phyloP scores from a whole-genome alignment of 1,140 invertebrate species.

The Rhagoletis zephyria region DNA sequence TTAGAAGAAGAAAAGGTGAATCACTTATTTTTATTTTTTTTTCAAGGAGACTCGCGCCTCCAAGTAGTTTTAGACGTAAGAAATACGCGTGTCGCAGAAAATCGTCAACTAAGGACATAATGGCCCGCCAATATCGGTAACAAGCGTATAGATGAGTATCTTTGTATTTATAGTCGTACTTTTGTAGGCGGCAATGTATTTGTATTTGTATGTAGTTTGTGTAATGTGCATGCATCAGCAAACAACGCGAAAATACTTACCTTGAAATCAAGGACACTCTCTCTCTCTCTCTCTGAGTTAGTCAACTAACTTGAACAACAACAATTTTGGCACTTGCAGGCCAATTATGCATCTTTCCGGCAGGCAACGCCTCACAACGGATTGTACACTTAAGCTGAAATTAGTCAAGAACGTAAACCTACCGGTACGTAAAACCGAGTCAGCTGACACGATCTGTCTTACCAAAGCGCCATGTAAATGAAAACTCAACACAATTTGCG shows the following conservation, averaged over 20 bases:
- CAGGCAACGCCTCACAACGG: background rate
- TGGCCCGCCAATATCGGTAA: background rate
- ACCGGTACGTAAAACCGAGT: no score
- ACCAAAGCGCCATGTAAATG: no score
- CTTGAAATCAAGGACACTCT: background rate
- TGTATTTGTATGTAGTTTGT: background rate
- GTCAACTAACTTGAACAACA: background rate
- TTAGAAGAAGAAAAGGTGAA: background rate
- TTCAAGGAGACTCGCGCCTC: slow-evolving; percentile 3
- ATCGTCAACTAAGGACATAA: slow-evolving; percentile 19
- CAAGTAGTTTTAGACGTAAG: background rate
- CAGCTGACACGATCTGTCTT: no score
- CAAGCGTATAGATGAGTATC: background rate
- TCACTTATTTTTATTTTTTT: background rate
- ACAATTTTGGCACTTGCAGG: background rate
- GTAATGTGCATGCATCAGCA: background rate
- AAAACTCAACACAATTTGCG: no score
- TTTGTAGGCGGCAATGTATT: no score
- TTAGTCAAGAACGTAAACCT: no score
- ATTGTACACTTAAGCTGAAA: background rate
- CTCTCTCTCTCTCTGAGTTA: background rate
- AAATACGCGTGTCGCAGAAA: background rate
- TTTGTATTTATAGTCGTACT: background rate
- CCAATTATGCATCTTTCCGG: slow-evolving; percentile 42
- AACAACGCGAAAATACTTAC: background rate